Base-by-base conservation (phyloP, 2,113 vertebrate species). In the Nipponia nippon region DNA sequence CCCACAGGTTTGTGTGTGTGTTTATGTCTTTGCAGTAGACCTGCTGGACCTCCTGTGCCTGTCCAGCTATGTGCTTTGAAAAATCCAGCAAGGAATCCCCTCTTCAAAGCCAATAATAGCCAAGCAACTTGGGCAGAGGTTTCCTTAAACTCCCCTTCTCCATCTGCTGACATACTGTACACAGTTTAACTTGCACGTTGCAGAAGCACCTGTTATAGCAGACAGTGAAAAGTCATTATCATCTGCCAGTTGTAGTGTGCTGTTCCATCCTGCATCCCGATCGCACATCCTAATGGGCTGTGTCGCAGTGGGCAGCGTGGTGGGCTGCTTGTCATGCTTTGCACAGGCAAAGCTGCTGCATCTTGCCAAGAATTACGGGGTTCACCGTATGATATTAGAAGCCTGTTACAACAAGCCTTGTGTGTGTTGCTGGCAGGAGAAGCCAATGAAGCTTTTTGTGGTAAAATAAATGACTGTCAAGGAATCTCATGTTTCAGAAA, bases 291-390 rank as follows among this genome's bases (percentile, higher is more conserved):
- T 38, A 17, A 63, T 7, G 66, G 88, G 66, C 79, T 76, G 52
- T 65, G 72, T 32, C 8, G 0, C 2, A 1, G 18, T 27, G 69
- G 53, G 67, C 52, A 46, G 44, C 34, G 3, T 0, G 8, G 25
- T 36, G 69, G 47, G 82, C 56, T 91, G 73, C 90, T 67, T 80
- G 67, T 61, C 36, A 6, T 7, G 27, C 84, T 61, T 59, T 70
- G 61, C 55, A 34, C 10, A 21, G 55, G 73, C 70, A 36, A 55
- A 82, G 38, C 52, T 76, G 55, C 81, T 46, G n/a, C 50, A 13
- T 47, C 75, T 62, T 71, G 82, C n/a, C 32, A 32, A 81, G 88
- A 75, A 42, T 66, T 85, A 58, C 42, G 36, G 21, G 11, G 23
- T 66, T 90, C n/a, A 11, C 2, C n/a, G 56, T 70, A 63, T 27